Evolutionary conservation across 2,888 invertebrate genomes (phyloP), one percentile per base, ranked within the genome.

Genomic region (Timandra comae): DNA sequence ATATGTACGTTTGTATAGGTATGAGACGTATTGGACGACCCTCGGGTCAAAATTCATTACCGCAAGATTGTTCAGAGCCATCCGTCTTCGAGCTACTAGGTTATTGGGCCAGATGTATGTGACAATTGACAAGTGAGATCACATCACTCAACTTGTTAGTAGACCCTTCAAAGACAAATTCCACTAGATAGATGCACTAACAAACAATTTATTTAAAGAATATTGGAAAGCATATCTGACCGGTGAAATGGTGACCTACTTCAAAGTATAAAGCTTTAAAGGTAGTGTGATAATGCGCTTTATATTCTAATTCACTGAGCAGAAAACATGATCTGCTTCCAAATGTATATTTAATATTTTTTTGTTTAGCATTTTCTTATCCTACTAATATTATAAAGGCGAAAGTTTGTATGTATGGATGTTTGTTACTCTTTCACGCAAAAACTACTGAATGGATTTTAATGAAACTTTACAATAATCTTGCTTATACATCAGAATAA

Each of bases 11-110:
- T n/a, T n/a, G n/a, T n/a, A n/a, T n/a, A n/a, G n/a, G n/a, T n/a
- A n/a, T n/a, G n/a, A n/a, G n/a, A n/a, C n/a, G n/a, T n/a, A n/a
- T n/a, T n/a, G n/a, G n/a, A n/a, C 16, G 16, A 3, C 4, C 16
- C 16, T 16, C 16, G 20, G 21, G 11, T 29, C 16, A 6, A 16
- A 16, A 16, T 16, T 16, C 16, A 16, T 16, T 16, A 16, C 16
- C 4, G 6, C 16, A 6, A 16, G 16, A 16, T 16, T 16, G 16
- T 16, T 6, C 16, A 3, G 16, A 5, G 23, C 58, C 56, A 65
- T 71, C 54, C 55, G 58, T 73, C 64, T 70, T 63, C 41, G 41
- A 5, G 47, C 55, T 59, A 60, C 59, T 63, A 48, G 58, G 59
- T 64, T 63, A 65, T 58, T 63, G 52, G 61, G 60, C 54, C 70